phyloP scores from a whole-genome alignment of 2,797 vertebrate species.

The Pitangus sulphuratus region DNA sequence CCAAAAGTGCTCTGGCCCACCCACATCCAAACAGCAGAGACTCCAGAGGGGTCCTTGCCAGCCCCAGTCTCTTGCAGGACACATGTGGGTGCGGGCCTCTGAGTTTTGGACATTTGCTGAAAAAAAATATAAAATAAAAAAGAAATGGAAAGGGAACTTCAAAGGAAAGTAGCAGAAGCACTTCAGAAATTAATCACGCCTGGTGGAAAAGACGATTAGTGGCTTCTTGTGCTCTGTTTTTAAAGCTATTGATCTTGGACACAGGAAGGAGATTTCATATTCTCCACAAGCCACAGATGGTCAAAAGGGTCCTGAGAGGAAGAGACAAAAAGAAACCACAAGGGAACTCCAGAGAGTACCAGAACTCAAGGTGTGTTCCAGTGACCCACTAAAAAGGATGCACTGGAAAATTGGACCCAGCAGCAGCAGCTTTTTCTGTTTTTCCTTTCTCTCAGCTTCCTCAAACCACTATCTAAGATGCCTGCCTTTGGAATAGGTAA shows the following conservation, averaged over 20 bases:
- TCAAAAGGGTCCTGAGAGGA: slow-evolving; percentile 54
- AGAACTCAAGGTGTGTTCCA: slow-evolving; percentile 43
- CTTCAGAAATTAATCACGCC: slow-evolving; percentile 54
- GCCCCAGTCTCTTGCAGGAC: slow-evolving; percentile 27
- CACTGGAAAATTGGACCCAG: not conserved
- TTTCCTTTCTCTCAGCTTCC: not conserved
- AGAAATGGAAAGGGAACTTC: slow-evolving; percentile 35
- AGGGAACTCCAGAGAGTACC: not conserved
- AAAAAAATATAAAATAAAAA: not conserved
- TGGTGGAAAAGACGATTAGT: slow-evolving; percentile 68
- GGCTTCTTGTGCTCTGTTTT: slow-evolving; percentile 52
- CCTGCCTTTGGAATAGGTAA: not conserved
- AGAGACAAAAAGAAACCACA: slow-evolving; percentile 36
- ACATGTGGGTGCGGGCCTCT: slow-evolving; percentile 56
- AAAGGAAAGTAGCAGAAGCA: slow-evolving; percentile 41
- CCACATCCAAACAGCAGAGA: slow-evolving; percentile 53
- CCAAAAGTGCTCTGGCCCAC: slow-evolving; percentile 57
- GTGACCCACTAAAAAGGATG: not conserved
- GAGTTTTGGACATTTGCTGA: slow-evolving; percentile 34
- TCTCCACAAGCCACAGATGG: slow-evolving; percentile 60
- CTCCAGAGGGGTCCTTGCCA: not conserved
- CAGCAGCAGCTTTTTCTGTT: not conserved
- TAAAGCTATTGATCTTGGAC: slow-evolving; percentile 73
- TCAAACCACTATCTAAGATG: not conserved
- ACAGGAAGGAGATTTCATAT: slow-evolving; percentile 59